Conservation (phyloP, 2,888 invertebrate species). For the Spicauda simplicius region DNA sequence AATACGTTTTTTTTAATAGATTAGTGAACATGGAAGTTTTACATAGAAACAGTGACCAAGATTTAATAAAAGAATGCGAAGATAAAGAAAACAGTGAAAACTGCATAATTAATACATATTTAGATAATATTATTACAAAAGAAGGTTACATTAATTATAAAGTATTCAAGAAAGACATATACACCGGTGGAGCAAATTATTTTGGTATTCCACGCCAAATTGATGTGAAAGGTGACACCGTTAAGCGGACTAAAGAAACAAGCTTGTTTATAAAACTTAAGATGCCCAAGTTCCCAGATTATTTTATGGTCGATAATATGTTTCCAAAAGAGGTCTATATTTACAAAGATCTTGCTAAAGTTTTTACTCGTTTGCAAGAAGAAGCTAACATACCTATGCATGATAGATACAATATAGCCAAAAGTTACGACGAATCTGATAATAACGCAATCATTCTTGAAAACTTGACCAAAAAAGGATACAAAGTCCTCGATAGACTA, state of each 20-base stretch:
- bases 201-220: constrained; percentile 4
- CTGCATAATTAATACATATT: background rate
- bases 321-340: background rate
- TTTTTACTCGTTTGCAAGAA: background rate
- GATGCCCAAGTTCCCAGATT: background rate
- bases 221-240: constrained; percentile 12
- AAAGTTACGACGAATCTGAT: background rate
- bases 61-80: background rate
- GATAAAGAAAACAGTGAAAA: background rate
- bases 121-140: background rate
- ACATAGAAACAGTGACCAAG: background rate
- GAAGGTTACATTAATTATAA: constrained; percentile 2
- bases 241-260: background rate
- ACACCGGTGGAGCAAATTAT: constrained; percentile 4
- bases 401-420: background rate
- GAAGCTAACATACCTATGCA: background rate
- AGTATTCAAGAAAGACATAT: background rate
- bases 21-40: background rate
- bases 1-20: too few species aligned
- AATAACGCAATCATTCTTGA: background rate
- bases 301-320: background rate
- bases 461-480: background rate
- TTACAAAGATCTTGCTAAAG: background rate
- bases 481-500: background rate
- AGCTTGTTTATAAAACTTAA: constrained; percentile 4